Evolutionary conservation across 2,888 invertebrate species (phyloP), one percentile per base, ranked within the genome.

Genomic region (Drosophila meridionalis): DNA sequence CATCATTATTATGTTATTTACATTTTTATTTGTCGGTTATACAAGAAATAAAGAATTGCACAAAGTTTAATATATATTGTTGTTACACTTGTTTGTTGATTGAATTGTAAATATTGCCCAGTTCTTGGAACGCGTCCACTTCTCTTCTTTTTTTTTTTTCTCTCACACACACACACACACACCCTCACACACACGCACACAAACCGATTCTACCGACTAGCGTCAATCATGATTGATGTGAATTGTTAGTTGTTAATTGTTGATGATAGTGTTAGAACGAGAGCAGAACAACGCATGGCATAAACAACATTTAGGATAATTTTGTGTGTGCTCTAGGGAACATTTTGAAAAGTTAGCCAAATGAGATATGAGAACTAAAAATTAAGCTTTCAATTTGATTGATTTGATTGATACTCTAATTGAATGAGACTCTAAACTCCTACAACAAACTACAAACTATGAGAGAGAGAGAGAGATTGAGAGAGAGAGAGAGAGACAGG

Each of bases 21-120:
- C 12, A 34, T 52, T 52, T 40, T 30, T 40, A 28, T 36, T 11
- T 55, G 2, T 38, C 5, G 11, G n/a, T 52, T 52, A 32, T 56
- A 32, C 4, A 12, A 32, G 20, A 57, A 57, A 47, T 47, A 14
- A 14, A 34, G 28, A 58, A 34, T 57, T 58, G 28, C 34, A 47
- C 36, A 58, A 58, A 47, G 4, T 43, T 57, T 30, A 43, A 58
- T 45, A 47, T n/a, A 45, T n/a, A 28, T 36, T 50, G 32, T 50
- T 32, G 50, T 50, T 32, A 5, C 50, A 34, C 50, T 52, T 52
- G 50, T 32, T 50, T 30, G 5, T 50, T 34, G 50, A 52, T 55
- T 55, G 26, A 38, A 14, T 55, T 38, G 40, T 55, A 55, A 28
- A 55, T 38, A 55, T 55, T 28, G 52, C 52, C 52, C 40, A 55